Evolutionary conservation across 2,113 vertebrate species (phyloP).

Genomic region (Carlito syrichta): DNA sequence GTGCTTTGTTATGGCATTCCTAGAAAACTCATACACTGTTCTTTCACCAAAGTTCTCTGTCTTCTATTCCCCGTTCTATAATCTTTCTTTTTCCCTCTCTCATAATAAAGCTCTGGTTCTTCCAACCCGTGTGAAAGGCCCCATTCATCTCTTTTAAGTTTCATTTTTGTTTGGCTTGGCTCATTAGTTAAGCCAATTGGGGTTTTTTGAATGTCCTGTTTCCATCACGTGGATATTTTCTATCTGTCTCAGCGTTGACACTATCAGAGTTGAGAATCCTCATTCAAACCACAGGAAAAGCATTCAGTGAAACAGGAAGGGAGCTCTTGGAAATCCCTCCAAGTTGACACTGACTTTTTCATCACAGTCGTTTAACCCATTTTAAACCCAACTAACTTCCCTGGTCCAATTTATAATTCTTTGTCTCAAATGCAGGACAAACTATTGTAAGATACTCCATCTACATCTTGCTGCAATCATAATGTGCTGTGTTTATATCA

Average conservation of each 20-base stretch:
- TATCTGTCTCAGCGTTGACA: background rate
- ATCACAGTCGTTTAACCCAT: background rate
- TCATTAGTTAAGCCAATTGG: background rate
- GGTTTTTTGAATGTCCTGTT: background rate
- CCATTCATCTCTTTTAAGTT: slow-evolving; percentile 1
- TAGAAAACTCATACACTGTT: background rate
- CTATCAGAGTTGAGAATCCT: background rate
- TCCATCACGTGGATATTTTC: background rate
- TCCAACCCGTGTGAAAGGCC: background rate
- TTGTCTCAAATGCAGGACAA: background rate
- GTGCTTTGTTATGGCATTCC: background rate
- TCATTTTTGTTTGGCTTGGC: slow-evolving; percentile 49
- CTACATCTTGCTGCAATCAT: slow-evolving; percentile 8
- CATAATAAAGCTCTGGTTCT: background rate
- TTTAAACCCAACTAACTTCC: background rate
- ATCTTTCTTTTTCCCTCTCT: background rate
- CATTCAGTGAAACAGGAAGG: background rate
- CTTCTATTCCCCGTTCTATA: background rate
- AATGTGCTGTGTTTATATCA: background rate
- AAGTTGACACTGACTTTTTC: background rate
- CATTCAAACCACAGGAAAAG: background rate
- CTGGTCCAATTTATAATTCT: background rate
- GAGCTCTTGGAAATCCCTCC: background rate
- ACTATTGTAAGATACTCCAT: background rate
- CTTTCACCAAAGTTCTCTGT: background rate